A percentile compares a stretch with the other conserved stretches of the same genome.
phyloP scores from a whole-genome alignment of 2,797 vertebrate species.

The Pangasius mekongensis region DNA sequence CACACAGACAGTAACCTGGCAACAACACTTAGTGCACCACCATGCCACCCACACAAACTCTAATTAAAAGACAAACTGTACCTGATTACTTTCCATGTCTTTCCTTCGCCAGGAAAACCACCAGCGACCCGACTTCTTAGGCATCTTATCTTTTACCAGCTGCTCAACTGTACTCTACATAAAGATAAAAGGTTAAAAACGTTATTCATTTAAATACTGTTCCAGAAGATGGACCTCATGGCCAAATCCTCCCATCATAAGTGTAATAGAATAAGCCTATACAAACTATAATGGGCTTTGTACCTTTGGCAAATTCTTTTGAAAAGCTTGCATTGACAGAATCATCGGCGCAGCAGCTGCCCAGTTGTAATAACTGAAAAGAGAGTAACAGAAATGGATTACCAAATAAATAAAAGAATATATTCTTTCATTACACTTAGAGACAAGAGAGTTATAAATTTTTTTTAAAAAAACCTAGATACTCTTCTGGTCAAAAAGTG shows the following conservation, averaged over 20 bases:
- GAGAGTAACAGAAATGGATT: neutral
- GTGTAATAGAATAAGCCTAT: neutral
- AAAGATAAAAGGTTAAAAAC: conserved; percentile 24
- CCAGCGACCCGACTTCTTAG: conserved; percentile 88
- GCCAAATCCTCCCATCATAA: neutral
- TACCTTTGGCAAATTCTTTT: conserved; percentile 92
- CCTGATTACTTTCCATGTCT: conserved; percentile 78
- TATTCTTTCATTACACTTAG: neutral
- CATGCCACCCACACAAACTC: neutral
- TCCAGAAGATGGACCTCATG: neutral
- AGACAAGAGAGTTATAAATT: neutral
- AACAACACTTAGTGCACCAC: neutral
- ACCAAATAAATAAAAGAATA: neutral
- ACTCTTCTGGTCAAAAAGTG: neutral
- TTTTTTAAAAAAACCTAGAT: neutral
- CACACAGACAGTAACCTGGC: neutral
- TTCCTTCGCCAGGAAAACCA: conserved; percentile 92
- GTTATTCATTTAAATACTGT: neutral
- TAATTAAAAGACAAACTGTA: conserved; percentile 55
- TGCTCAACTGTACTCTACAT: conserved; percentile 81
- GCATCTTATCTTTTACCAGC: conserved; percentile 91
- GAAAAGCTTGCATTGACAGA: conserved; percentile 89
- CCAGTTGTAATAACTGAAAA: conserved; percentile 93
- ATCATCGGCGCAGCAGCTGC: conserved; percentile 93
- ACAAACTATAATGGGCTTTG: neutral